Base-by-base conservation (phyloP, 2,113 vertebrate species). In the Neoarius graeffei region DNA sequence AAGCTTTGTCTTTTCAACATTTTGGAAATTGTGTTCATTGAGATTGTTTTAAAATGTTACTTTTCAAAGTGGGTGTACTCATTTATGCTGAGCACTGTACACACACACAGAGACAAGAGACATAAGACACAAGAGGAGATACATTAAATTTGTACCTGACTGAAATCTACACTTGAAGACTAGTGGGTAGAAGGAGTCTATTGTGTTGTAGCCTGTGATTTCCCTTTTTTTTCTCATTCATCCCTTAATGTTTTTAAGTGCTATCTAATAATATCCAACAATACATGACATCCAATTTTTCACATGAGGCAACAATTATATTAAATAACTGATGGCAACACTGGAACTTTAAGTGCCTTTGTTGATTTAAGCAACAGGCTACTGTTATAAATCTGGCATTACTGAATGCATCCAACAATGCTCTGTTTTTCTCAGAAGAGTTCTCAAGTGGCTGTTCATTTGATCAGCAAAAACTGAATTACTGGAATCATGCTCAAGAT, bases 261-360 rank as follows among this genome's bases (percentile, higher is more conserved):
- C 60, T 64, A 23, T 25, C 25, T 66, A n/a, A 66, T 66, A 82
- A 27, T 79, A 80, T 60, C 89, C 90, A 85, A 64, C 64, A 50
- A 85, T 71, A 30, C 67, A 64, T 66, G 9, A 11, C 9, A 3
- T 66, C 64, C 10, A 66, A n/a, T 66, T n/a, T 81, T 69, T 89
- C 80, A 52, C 73, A 77, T n/a, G 76, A 76, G 90, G 86, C 85
- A 86, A 27, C 56, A 20, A 50, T 88, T 88, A 81, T 71, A 85
- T 89, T 42, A 71, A 88, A 88, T 89, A 91, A 87, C 84, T 92
- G 57, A 86, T 80, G 81, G 83, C 42, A 48, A 90, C 85, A 89
- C 86, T 90, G 88, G 81, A 88, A 87, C 79, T 91, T 69, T 83
- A 86, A 86, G 74, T 87, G 81, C 66, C 71, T 66, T 87, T 86